Base-by-base conservation (phyloP, 2,888 invertebrate species). In the Helobdella robusta region DNA sequence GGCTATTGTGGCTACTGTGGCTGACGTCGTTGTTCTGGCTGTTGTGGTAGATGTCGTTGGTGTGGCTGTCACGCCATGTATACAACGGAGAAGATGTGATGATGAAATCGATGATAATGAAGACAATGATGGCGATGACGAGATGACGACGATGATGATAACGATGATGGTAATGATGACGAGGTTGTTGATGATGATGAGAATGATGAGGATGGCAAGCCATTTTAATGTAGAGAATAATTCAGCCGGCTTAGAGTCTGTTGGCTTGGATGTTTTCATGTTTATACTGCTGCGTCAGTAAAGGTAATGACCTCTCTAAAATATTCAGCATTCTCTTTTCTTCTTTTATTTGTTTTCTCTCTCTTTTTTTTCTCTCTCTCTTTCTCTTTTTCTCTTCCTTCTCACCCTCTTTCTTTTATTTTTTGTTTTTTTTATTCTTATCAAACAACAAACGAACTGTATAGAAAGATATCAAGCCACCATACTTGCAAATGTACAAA, bases 101-200 rank as follows among this genome's bases (percentile, higher is more conserved):
- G 52, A 20, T 52, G 52, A 52, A 15, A 23, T 18, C 20, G 52
- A 2, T 5, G 58, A 58, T 5, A 35, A 58, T 5, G 58, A 58
- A 2, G 58, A 58, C 5, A 35, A 52, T 30, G 28, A 50, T n/a
- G 48, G 30, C n/a, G 46, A 48, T 30, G 32, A 61, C 25, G 64
- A n/a, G n/a, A 54, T 64, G 64, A 56, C 28, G 54, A 61, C 32
- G 61, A 61, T 28, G 54, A 32, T 36, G 63, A 50, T 20, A 25
- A 34, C 54, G 56, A 56, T 56, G 56, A 56, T 56, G 56, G 32
- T 56, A 32, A 56, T 1, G 56, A 56, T 30, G 56, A 56, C 28
- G 56, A 56, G 11, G 56, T 15, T 18, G 28, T 11, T 8, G 56
- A 56, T 30, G 30, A 52, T 25, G 28, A 56, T 56, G 30, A 56